phyloP scores from a whole-genome alignment of 2,888 invertebrate genomes.

The Chelonus formosanus region DNA sequence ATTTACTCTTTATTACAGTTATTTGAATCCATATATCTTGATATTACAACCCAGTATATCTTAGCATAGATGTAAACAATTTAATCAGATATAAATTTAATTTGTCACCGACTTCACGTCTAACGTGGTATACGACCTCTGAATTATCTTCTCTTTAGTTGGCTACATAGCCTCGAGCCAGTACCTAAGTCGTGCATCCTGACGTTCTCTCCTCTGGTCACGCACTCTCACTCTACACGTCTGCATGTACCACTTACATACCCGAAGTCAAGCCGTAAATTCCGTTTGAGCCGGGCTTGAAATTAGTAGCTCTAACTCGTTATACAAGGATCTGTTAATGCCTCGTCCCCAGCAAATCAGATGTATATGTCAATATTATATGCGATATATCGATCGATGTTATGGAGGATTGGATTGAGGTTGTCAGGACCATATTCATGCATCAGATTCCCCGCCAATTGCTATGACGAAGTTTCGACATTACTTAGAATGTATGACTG shows the following conservation, averaged over 20 bases:
- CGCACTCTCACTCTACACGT: conserved; percentile 21
- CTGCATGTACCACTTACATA: conserved; percentile 19
- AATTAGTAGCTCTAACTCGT: conserved; percentile 45
- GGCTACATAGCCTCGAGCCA: conserved; percentile 24
- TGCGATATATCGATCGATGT: conserved; percentile 38
- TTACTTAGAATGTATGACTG: conserved; percentile 16
- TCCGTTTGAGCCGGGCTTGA: conserved; percentile 41
- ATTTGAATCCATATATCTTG: too few relatives aligned
- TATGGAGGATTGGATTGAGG: conserved; percentile 38
- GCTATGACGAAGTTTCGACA: conserved; percentile 39
- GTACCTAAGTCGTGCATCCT: conserved; percentile 31
- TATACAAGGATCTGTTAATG: conserved; percentile 32
- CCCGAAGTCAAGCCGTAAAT: conserved; percentile 39
- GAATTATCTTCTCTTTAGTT: conserved; percentile 27
- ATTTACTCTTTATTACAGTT: too few relatives aligned
- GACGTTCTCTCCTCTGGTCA: conserved; percentile 28
- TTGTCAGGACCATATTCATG: conserved; percentile 32
- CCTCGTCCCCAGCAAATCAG: conserved; percentile 16
- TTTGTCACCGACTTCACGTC: conserved; percentile 36
- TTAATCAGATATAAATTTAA: conserved; percentile 39
- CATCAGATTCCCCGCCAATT: conserved; percentile 39
- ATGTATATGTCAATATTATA: conserved; percentile 3
- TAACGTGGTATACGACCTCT: conserved; percentile 22
- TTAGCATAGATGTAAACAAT: too few relatives aligned
- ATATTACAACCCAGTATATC: too few relatives aligned